Evolutionary conservation across 2,888 invertebrate genomes (phyloP).

Genomic region (Agrochola lychnidis): DNA sequence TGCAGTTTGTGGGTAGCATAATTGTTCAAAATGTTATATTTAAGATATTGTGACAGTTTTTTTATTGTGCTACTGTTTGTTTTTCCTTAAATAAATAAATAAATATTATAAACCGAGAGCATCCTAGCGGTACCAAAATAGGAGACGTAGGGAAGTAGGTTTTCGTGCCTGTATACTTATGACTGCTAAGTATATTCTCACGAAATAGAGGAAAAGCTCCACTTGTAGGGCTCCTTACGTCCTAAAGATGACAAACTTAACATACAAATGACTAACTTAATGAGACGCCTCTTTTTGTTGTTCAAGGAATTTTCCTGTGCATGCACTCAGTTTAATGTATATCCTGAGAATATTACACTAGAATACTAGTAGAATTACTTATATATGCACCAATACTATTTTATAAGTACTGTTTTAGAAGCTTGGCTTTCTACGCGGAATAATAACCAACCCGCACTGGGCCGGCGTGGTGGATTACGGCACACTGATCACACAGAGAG

Average conservation of each 20-base stretch:
- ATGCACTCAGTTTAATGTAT: not conserved
- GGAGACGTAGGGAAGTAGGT: not conserved
- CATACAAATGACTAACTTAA: constrained; percentile 7
- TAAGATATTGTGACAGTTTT: too few relatives aligned
- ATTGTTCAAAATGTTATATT: too few relatives aligned
- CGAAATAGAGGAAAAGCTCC: not conserved
- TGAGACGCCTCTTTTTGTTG: not conserved
- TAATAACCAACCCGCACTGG: not conserved
- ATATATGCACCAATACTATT: not conserved
- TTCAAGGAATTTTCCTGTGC: not conserved
- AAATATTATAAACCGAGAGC: not conserved
- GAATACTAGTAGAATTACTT: not conserved
- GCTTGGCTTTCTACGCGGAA: not conserved
- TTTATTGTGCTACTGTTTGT: too few relatives aligned
- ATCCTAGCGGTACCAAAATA: not conserved
- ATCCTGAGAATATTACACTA: not conserved
- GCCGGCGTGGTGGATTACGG: too few relatives aligned
- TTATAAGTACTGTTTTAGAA: not conserved
- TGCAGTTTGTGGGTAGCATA: too few relatives aligned
- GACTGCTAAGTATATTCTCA: not conserved
- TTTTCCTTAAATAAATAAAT: too few relatives aligned
- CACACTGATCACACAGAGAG: too few relatives aligned
- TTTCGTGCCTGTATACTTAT: not conserved
- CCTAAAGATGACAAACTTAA: not conserved
- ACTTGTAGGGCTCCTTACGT: not conserved